Conservation (phyloP, 2,113 vertebrate species). For the Actinemys pallida region DNA sequence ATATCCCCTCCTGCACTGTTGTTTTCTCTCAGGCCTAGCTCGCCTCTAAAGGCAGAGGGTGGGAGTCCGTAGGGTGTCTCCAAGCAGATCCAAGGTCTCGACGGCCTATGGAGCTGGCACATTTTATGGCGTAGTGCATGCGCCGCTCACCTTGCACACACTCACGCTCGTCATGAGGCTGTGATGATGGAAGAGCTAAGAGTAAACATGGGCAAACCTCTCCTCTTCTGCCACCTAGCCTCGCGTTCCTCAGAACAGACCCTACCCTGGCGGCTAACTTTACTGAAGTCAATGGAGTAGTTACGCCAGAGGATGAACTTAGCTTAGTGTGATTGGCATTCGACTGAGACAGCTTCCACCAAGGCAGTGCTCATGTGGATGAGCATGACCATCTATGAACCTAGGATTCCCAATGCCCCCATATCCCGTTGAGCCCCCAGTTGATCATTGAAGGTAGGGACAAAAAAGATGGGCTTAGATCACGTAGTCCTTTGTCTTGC, state of each 20-base stretch:
- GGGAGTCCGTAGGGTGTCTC: not conserved
- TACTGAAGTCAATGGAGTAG: not conserved
- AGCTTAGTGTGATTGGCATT: not conserved
- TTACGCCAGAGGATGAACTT: not conserved
- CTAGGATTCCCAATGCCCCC: not conserved
- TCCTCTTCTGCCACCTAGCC: not conserved
- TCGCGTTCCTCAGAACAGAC: not conserved
- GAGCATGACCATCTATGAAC: not conserved
- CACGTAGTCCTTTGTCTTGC: accelerated
- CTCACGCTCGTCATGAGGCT: not conserved
- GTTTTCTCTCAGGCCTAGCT: not conserved
- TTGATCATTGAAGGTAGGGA: not conserved
- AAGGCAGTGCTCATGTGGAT: not conserved
- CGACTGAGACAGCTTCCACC: accelerated
- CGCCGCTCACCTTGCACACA: not conserved
- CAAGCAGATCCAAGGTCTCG: not conserved
- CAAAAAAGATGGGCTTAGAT: not conserved
- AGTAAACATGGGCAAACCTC: accelerated
- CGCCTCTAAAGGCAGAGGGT: not conserved
- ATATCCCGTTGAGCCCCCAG: not conserved
- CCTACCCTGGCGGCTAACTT: accelerated
- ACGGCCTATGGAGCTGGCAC: not conserved
- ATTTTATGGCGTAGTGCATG: not conserved
- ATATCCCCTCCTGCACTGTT: not conserved
- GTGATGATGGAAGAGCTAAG: not conserved